phyloP scores from a whole-genome alignment of 2,113 vertebrate genomes.

The Rhabdornis inornatus region DNA sequence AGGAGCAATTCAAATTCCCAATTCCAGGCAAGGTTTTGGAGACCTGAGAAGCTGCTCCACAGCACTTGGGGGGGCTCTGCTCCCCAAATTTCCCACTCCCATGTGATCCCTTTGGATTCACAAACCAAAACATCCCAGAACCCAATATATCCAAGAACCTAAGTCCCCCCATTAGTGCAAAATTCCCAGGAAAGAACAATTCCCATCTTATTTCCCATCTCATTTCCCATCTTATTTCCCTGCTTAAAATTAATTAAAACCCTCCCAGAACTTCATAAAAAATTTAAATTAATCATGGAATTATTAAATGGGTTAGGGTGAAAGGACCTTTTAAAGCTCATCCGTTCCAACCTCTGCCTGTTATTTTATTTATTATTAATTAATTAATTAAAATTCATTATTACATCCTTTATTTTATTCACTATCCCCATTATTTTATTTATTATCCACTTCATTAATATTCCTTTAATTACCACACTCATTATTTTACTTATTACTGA shows the following conservation, averaged over 20 bases:
- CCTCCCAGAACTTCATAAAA: background rate
- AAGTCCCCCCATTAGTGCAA: background rate
- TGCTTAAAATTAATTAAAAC: background rate
- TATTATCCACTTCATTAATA: background rate
- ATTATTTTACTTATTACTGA: background rate
- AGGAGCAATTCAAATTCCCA: background rate
- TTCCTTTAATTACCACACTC: background rate
- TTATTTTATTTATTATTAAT: background rate
- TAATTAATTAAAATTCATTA: background rate
- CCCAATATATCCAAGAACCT: background rate
- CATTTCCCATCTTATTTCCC: background rate
- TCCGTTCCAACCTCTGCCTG: background rate
- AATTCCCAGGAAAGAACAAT: background rate
- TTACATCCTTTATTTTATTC: background rate
- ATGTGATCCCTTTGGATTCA: background rate
- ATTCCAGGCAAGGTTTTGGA: background rate
- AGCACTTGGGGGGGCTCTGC: background rate
- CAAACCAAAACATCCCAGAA: background rate
- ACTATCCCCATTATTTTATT: background rate
- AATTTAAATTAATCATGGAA: background rate
- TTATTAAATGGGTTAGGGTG: background rate
- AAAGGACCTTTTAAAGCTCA: background rate
- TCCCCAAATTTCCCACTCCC: background rate
- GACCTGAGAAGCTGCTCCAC: accelerated
- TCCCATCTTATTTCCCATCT: background rate